Percentiles rank a stretch among this genome's conserved stretches.
Conservation (phyloP, 2,797 vertebrate species). For the Alexandromys oeconomus region DNA sequence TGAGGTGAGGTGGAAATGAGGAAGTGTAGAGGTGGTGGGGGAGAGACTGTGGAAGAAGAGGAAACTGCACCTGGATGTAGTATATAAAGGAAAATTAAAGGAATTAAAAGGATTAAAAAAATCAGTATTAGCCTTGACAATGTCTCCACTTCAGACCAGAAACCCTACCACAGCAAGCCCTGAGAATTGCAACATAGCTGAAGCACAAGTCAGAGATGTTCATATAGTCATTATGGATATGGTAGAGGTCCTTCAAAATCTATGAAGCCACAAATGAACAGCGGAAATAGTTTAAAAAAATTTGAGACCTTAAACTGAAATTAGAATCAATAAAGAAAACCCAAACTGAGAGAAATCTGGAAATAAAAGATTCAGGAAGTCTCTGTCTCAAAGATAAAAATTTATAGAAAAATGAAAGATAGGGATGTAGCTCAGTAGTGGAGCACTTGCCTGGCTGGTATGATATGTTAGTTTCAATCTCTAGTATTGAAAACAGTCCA, state of each 20-base stretch:
- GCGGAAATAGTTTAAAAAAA: neutral
- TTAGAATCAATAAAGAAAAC: neutral
- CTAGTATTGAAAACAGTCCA: neutral
- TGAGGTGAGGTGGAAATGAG: neutral
- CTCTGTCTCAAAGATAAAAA: neutral
- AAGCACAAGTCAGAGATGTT: neutral
- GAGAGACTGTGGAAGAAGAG: neutral
- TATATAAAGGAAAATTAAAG: neutral
- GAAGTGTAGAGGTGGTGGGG: neutral
- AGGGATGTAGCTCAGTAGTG: neutral
- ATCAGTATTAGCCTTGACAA: neutral
- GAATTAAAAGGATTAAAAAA: neutral
- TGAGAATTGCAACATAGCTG: neutral
- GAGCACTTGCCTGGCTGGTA: neutral
- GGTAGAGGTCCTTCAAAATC: neutral
- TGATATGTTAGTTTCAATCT: neutral
- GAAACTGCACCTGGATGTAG: neutral
- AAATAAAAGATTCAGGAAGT: neutral
- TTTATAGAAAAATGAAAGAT: neutral
- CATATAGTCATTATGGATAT: neutral
- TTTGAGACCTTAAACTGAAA: neutral
- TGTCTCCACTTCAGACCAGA: neutral
- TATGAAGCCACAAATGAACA: neutral
- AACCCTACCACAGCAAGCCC: neutral
- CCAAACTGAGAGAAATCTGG: neutral